Base-by-base conservation (phyloP, 2,113 vertebrate species). In the Anhinga rufa region DNA sequence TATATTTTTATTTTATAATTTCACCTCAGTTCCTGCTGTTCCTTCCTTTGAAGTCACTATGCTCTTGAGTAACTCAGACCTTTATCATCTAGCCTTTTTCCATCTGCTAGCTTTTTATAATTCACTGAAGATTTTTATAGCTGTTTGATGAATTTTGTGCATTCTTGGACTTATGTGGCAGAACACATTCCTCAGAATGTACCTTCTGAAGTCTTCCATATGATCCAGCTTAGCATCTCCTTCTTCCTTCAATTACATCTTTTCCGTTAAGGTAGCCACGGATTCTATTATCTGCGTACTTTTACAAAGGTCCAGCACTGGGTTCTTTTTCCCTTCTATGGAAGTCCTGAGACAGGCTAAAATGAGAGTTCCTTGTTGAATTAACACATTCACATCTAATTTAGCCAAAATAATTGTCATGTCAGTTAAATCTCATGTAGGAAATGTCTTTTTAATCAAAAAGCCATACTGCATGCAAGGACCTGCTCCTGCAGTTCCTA, bases 21-120 rank as follows among this genome's bases (percentile, higher is more conserved):
- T 89, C 77, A 77, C 57, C 89, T 88, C 71, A 72, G 49, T 60
- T 86, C 51, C 74, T 80, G 42, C 72, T 21, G 13, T 76, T 87
- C 25, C 29, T 91, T 84, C 74, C 58, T 92, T 76, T 91, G 58
- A 95, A 95, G 75, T 88, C 54, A 58, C 76, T 91, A 61, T 69
- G 40, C 51, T 93, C 83, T 91, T 84, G 64, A 89, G 69, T 14
- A 82, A 64, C 70, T 92, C 64, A 70, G 64, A 46, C 68, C 79
- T 87, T 92, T 95, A 88, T 90, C 84, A 68, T 85, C 46, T 92
- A 92, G 78, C 42, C 38, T 93, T 94, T 96, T 92, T 74, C 91
- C 70, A 79, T 92, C 66, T 88, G 81, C 62, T 85, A 74, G 54
- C 54, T 95, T 93, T 95, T 94, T 92, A 82, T 80, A 94, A 95